A percentile compares a stretch with the other conserved stretches of the same genome.
phyloP scores from a whole-genome alignment of 2,113 vertebrate species.

The Cichladusa arquata region DNA sequence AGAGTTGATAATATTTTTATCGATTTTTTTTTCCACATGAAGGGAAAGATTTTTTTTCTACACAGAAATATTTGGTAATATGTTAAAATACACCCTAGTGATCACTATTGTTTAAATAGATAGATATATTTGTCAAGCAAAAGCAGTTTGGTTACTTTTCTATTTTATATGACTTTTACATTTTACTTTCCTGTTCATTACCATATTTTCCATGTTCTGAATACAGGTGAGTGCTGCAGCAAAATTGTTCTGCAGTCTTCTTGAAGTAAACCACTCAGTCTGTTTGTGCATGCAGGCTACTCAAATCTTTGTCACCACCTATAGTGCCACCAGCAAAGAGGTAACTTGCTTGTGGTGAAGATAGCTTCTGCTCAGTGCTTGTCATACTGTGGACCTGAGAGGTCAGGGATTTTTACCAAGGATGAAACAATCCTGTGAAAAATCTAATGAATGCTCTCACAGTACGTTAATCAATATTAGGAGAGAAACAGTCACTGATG shows the following conservation, averaged over 20 bases:
- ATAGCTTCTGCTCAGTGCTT: not conserved
- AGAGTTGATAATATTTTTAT: not conserved
- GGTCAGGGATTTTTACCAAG: not conserved
- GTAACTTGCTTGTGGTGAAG: fast-evolving
- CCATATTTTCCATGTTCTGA: not conserved
- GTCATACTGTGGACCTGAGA: not conserved
- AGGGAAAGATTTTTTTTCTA: not conserved
- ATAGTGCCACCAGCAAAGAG: fast-evolving
- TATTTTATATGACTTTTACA: not conserved
- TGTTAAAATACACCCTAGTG: not conserved
- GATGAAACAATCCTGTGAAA: not conserved
- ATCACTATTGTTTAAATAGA: not conserved
- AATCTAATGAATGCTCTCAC: not conserved
- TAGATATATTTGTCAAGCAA: not conserved
- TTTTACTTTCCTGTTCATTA: not conserved
- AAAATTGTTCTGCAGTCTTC: not conserved
- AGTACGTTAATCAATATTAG: fast-evolving
- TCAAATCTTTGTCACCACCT: not conserved
- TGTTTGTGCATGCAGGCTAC: fast-evolving
- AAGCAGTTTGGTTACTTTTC: not conserved
- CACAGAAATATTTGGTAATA: not conserved
- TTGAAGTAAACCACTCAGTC: not conserved
- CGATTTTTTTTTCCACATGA: not conserved
- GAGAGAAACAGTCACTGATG: not conserved
- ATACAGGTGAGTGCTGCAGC: not conserved